Base-by-base conservation (phyloP, 2,888 invertebrate genomes). In the Allacma fusca region DNA sequence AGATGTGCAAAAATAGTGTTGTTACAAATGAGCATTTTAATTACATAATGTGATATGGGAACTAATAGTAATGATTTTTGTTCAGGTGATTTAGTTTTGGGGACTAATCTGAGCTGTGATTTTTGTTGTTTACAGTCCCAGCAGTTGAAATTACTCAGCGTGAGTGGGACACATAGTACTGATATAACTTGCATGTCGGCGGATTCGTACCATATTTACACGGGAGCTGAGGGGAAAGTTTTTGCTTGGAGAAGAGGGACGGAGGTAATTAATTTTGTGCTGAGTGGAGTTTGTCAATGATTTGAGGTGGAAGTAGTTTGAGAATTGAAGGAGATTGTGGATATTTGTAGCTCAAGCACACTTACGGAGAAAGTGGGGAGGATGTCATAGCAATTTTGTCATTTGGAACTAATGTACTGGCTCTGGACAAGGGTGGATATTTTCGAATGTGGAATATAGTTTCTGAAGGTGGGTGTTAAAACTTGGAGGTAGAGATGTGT, bases 231-330 rank as follows among this genome's bases (percentile, higher is more conserved):
- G 79, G 93, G 92, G 84, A 88, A 90, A 19, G 91, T 97, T 83
- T 93, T 91, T 85, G 95, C 95, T 0, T 97, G 97, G 94, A 90
- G 93, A 84, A 89, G 94, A 87, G 96, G 96, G 65, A 92, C 92
- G 75, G 95, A 94, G 86, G 86, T 86, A 5, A 26, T 26, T 19
- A 44, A 12, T 44, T 5, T 40, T 34, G 1, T 40, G 23, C 34
- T 9, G 4, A 69, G 16, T 69, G 4, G 40, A 16, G 2, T 19
- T 40, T 69, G 29, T 23, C 62, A 1, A 21, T 44, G 62, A n/a
- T 69, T 75, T 21, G 50, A 28, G 50, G 34, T n/a, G n/a, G n/a
- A n/a, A n/a, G n/a, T n/a, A n/a, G n/a, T n/a, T 50, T 62, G 67
- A 74, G 64, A 78, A 73, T 71, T 75, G 78, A 19, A 44, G 40